A percentile compares a stretch with the other conserved stretches of the same genome.
Evolutionary conservation across 2,113 vertebrate genomes (phyloP).

Genomic region (Odobenus rosmarus): DNA sequence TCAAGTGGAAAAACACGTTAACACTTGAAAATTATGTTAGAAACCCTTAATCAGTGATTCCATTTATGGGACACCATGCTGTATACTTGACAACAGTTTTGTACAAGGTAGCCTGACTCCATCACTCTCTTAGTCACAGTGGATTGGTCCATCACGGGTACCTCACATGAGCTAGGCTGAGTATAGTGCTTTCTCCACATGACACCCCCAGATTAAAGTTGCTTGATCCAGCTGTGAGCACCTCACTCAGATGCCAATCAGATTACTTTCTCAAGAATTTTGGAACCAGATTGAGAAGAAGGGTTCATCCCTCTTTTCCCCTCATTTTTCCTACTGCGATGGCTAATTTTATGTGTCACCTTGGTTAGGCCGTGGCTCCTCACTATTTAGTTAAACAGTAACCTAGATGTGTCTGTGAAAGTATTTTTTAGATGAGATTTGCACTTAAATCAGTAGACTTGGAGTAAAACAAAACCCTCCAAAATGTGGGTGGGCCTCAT

Average conservation of each 20-base stretch:
- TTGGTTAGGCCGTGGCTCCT: background rate
- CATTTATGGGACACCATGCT: background rate
- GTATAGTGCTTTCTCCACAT: background rate
- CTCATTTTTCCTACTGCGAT: background rate
- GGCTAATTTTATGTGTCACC: background rate
- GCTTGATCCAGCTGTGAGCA: background rate
- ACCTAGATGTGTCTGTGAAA: background rate
- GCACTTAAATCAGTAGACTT: background rate
- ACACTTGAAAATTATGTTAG: background rate
- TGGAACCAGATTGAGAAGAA: background rate
- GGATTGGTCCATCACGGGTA: background rate
- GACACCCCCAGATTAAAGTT: background rate
- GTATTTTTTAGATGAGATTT: background rate
- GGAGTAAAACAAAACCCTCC: background rate
- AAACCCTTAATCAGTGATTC: background rate
- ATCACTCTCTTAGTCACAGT: background rate
- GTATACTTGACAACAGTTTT: background rate
- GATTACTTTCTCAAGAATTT: background rate
- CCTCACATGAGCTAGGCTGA: background rate
- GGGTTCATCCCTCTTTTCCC: background rate
- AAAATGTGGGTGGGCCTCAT: background rate
- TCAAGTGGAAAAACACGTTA: background rate
- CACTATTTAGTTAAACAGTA: background rate
- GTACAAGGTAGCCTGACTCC: background rate
- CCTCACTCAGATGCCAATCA: background rate